Evolutionary conservation across 2,888 invertebrate genomes (phyloP).

Genomic region (Gymnocheta viridis): DNA sequence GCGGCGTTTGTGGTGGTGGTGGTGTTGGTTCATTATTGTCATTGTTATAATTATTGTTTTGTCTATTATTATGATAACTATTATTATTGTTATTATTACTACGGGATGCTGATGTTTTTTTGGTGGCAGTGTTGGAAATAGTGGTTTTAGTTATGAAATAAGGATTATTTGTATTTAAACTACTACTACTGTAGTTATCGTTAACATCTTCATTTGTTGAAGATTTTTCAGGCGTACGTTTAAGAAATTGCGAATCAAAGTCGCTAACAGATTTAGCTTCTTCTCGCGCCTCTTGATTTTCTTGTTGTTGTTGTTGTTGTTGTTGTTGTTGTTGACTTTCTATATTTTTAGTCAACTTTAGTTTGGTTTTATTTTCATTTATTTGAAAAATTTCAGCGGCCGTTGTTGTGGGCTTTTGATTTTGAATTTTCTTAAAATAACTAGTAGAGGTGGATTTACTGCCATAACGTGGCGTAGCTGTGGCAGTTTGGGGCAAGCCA

Average conservation of each 20-base stretch:
- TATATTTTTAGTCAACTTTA: constrained; percentile 51
- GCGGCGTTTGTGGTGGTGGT: constrained; percentile 75
- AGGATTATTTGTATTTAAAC: constrained; percentile 56
- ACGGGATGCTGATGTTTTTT: constrained; percentile 65
- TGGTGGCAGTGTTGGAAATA: background rate
- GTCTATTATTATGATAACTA: constrained; percentile 44
- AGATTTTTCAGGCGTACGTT: constrained; percentile 77
- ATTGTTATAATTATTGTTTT: constrained; percentile 37
- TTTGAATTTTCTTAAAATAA: constrained; percentile 80
- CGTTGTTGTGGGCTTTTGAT: constrained; percentile 71
- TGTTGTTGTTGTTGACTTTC: constrained; percentile 65
- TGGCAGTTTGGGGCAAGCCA: constrained; percentile 44
- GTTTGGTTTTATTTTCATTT: constrained; percentile 67
- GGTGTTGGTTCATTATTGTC: constrained; percentile 47
- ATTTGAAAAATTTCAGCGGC: constrained; percentile 71
- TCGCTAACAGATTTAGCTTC: constrained; percentile 54
- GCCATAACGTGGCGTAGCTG: constrained; percentile 44
- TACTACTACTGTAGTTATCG: constrained; percentile 72
- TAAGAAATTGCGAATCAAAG: constrained; percentile 76
- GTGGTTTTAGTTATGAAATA: constrained; percentile 52
- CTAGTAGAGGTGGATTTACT: constrained; percentile 62
- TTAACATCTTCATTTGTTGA: constrained; percentile 51
- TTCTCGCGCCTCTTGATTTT: background rate
- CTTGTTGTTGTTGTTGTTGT: constrained; percentile 54
- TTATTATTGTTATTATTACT: constrained; percentile 54